A percentile compares a stretch with the other conserved stretches of the same genome.
phyloP scores from a whole-genome alignment of 2,113 vertebrate genomes.

The Chloropsis hardwickii region DNA sequence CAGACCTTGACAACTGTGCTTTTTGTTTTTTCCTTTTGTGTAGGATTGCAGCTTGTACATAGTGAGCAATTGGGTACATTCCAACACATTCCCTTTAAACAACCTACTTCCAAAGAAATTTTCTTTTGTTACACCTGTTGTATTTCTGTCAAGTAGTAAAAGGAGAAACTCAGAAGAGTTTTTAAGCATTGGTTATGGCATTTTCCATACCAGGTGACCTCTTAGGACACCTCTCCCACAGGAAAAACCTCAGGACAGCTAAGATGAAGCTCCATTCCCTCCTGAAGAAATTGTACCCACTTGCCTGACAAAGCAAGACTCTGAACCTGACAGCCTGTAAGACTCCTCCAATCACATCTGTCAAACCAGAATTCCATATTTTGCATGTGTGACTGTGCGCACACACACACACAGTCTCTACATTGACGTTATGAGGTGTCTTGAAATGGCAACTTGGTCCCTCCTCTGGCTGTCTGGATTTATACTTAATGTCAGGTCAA shows the following conservation, averaged over 20 bases:
- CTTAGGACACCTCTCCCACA: not conserved
- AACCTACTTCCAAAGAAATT: not conserved
- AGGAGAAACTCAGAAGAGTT: not conserved
- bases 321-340: not conserved
- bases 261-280: not conserved
- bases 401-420: not conserved
- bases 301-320: not conserved
- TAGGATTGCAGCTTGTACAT: not conserved
- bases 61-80: not conserved
- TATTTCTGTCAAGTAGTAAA: not conserved
- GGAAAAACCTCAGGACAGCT: not conserved
- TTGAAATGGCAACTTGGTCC: not conserved
- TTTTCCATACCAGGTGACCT: not conserved
- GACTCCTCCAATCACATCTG: not conserved
- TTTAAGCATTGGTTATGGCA: not conserved
- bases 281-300: not conserved
- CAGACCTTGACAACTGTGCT: not conserved
- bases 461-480: constrained; percentile 33
- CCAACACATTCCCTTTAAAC: not conserved
- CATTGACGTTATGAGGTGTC: constrained; percentile 15
- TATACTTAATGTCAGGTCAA: constrained; percentile 41
- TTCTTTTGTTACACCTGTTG: not conserved
- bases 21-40: not conserved
- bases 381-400: not conserved
- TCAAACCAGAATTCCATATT: not conserved